phyloP scores from a whole-genome alignment of 2,797 vertebrate species.

The Karalla daura region DNA sequence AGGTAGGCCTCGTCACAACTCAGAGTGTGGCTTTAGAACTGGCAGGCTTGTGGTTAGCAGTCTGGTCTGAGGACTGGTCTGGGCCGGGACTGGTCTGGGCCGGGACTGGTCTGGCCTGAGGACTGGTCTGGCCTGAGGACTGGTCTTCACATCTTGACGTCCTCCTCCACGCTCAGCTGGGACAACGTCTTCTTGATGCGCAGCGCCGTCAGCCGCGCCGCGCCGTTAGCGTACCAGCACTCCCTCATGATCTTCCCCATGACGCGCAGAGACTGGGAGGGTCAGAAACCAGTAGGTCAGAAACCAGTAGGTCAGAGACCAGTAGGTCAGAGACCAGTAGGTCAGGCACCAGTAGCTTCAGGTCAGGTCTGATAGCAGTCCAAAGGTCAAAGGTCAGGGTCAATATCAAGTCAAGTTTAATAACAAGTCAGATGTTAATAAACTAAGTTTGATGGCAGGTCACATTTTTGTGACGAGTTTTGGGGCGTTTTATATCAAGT shows the following conservation, averaged over 20 bases:
- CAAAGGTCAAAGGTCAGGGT: too few relatives aligned
- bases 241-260: conserved; percentile 99
- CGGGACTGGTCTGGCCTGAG: conserved; percentile 62
- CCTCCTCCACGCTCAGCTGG: conserved; percentile 97
- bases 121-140: conserved; percentile 55
- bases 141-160: conserved; percentile 93
- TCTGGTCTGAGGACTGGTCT: conserved; percentile 72
- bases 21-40: conserved; percentile 85
- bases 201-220: conserved; percentile 94
- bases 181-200: conserved; percentile 99
- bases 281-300: background rate
- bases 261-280: conserved; percentile 90
- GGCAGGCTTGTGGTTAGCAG: conserved; percentile 81
- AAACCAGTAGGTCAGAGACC: too few relatives aligned
- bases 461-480: too few relatives aligned
- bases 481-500: too few relatives aligned
- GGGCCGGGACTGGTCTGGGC: conserved; percentile 63
- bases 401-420: too few relatives aligned
- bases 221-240: conserved; percentile 98
- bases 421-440: too few relatives aligned
- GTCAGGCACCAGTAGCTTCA: too few relatives aligned
- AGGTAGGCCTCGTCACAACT: conserved; percentile 88
- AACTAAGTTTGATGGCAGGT: too few relatives aligned
- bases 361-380: too few relatives aligned
- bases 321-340: too few relatives aligned